phyloP scores from a whole-genome alignment of 2,113 vertebrate genomes.

The Tinamus guttatus region DNA sequence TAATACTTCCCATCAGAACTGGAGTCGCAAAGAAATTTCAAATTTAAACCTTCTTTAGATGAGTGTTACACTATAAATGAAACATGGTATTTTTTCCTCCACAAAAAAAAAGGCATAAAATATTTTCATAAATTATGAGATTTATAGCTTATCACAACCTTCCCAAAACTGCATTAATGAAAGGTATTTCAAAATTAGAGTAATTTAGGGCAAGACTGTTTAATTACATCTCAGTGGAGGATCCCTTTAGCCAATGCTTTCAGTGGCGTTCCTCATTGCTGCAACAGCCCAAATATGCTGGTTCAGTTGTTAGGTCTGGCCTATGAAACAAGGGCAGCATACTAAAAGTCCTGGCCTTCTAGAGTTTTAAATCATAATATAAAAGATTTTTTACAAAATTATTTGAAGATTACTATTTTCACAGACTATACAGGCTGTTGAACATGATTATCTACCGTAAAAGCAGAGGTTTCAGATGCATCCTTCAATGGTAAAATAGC shows the following conservation, averaged over 20 bases:
- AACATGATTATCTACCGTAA: background rate
- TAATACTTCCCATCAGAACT: background rate
- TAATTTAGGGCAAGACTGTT: background rate
- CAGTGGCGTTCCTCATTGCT: background rate
- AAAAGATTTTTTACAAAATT: background rate
- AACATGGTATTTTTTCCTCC: background rate
- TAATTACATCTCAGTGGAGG: background rate
- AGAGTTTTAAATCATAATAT: background rate
- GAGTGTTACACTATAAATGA: background rate
- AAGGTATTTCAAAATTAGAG: background rate
- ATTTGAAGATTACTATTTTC: background rate
- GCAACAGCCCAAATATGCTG: rapidly evolving
- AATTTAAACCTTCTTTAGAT: background rate
- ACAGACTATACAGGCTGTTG: background rate
- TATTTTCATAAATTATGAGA: background rate
- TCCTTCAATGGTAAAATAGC: background rate
- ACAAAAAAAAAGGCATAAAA: background rate
- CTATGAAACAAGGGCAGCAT: background rate
- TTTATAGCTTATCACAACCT: background rate
- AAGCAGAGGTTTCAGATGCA: background rate
- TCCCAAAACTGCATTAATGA: background rate
- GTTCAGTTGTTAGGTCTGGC: background rate
- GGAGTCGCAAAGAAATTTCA: background rate
- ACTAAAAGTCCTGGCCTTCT: background rate
- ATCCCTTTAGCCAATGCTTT: background rate